These are phyloP conservation scores for Gallinago undulata DNA, from an alignment of 2,113 vertebrate species.

Conservation along the genomic window DNA sequence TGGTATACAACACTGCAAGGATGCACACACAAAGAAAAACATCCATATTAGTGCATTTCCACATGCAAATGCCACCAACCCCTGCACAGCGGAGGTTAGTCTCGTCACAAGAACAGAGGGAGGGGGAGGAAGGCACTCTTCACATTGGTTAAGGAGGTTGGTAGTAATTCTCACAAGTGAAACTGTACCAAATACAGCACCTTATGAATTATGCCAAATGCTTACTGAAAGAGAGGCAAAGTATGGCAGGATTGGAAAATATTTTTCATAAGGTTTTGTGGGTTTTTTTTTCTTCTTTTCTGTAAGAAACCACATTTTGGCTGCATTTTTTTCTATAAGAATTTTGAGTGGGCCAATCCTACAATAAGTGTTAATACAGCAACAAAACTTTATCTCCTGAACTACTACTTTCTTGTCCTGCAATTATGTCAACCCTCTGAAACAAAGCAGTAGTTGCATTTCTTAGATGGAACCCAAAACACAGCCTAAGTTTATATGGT, in stretches of 20 bases:
- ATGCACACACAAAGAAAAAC: constrained; percentile 89
- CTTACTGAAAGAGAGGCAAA: neutral
- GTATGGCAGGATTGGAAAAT: neutral
- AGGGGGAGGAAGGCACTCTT: constrained; percentile 42
- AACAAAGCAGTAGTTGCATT: neutral
- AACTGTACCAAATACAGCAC: neutral
- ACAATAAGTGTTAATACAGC: neutral
- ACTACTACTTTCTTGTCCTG: neutral
- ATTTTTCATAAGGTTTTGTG: neutral
- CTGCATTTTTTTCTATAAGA: neutral
- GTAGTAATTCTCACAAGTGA: constrained; percentile 10
- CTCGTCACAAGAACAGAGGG: constrained; percentile 64
- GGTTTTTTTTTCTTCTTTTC: neutral
- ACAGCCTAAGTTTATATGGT: neutral
- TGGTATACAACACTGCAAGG: constrained; percentile 98
- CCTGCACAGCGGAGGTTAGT: constrained; percentile 77
- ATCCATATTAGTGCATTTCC: constrained; percentile 88
- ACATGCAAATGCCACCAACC: constrained; percentile 83
- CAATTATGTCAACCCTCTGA: neutral
- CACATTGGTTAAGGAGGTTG: constrained; percentile 72
- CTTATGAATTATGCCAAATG: neutral
- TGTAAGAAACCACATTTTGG: neutral
- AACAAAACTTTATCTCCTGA: neutral
- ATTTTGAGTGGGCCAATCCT: neutral
- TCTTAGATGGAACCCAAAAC: neutral